Base-by-base conservation (phyloP, 2,113 vertebrate genomes). In the Dromaius novaehollandiae region DNA sequence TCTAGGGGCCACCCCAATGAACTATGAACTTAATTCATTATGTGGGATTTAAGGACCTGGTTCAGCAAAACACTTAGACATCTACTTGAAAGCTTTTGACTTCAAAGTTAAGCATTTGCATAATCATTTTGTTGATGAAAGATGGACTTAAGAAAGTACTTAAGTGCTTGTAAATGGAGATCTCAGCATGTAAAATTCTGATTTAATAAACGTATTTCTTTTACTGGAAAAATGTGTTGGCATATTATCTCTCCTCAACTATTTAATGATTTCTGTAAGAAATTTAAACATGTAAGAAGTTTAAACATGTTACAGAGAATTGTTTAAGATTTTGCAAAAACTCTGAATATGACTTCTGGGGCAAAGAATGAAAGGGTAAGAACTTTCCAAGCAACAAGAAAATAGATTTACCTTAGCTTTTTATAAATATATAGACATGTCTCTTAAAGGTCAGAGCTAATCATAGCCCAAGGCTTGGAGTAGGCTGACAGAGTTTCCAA, bases 391-490 rank as follows among this genome's bases (percentile, higher is more conserved):
- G 65, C 50, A 91, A 83, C 12, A 69, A 91, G 82, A 51, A 94
- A 94, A 74, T n/a, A 93, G 88, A 61, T 91, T 96, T 88, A 87
- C 80, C 66, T 92, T 64, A 79, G 64, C 63, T 93, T 97, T 77
- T 58, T 90, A 50, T 88, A 91, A 96, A 95, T 70, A 92, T 68
- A 75, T 11, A 89, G 18, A 90, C 46, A 24, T 53, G n/a, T 89
- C 68, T 82, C 42, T 94, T 76, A 88, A 93, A 97, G 97, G 90
- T 97, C 93, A 92, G 82, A 96, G 82, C 74, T 83, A 89, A 95
- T 89, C 76, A 60, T 91, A 96, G 89, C 93, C 95, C 78, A 90
- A 82, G 86, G 94, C 88, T 74, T 51, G 61, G 63, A 92, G 82
- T 55, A 93, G 89, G 65, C 22, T 96, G 89, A 89, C 94, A 71